Evolutionary conservation across 2,797 vertebrate genomes (phyloP), one percentile per base, ranked within the genome.

Genomic region (Oryzias sinensis): DNA sequence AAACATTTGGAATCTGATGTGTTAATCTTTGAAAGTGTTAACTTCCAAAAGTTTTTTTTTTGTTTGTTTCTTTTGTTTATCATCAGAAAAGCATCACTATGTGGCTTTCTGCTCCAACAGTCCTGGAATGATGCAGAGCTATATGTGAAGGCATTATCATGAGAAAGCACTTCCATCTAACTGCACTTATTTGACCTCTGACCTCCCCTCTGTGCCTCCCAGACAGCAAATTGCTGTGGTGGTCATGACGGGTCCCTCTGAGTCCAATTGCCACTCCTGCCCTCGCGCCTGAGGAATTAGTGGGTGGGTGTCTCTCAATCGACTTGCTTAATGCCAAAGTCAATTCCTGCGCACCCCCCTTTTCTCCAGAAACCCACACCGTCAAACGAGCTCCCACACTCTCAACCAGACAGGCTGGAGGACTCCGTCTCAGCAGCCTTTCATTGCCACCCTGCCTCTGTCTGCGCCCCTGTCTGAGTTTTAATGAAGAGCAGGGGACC

Each of bases 141-240:
- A 84, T 87, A 78, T 75, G 77, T 59, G 66, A 52, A 0, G n/a
- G 54, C 14, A 95, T 95, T 93, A 94, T 76, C 93, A 95, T 95
- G 79, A 94, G 92, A 95, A 95, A 94, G 88, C 84, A 57, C 52
- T 74, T 77, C 77, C 79, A 72, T 87, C 88, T 87, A 90, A 88
- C 87, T 86, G 91, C 91, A 94, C 90, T 93, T 93, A 92, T 91
- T 90, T 91, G 91, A 94, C 93, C 93, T 92, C 80, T 89, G 89
- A 93, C 91, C 92, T 74, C 79, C 77, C 76, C 84, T 91, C 94
- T 93, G 74, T 92, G 73, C 78, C 72, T 80, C 85, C 89, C 91
- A 83, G 89, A 92, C 90, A 89, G 91, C 93, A 93, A 93, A 94
- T 93, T 92, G 90, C 90, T 84, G 85, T 82, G 53, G 87, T 81